These are phyloP conservation scores for Caenorhabditis inopinata DNA, from an alignment of 1,140 invertebrate genomes.

Conservation along the genomic window DNA sequence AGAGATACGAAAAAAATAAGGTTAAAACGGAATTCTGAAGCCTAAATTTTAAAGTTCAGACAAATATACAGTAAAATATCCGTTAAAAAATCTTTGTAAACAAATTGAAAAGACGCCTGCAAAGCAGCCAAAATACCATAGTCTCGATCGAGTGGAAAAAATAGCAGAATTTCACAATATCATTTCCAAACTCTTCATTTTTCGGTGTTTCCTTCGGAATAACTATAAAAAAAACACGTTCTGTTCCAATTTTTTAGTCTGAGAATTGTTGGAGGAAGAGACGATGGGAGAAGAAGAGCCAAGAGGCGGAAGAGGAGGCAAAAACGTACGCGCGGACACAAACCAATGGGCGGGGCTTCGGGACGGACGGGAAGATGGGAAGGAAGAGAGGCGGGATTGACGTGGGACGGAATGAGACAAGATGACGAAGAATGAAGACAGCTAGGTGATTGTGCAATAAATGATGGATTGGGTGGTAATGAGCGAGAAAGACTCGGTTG, in stretches of 20 bases:
- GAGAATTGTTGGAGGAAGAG: neutral
- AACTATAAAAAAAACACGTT: neutral
- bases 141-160: too few relatives aligned
- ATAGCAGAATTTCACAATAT: too few relatives aligned
- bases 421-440: neutral
- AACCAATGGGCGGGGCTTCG: neutral
- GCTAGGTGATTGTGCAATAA: slow-evolving; percentile 8
- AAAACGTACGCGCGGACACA: neutral
- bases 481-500: too few relatives aligned
- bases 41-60: too few relatives aligned
- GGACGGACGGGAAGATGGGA: neutral
- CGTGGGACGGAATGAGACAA: neutral
- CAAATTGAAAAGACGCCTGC: too few relatives aligned
- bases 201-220: too few relatives aligned
- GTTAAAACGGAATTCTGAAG: too few relatives aligned
- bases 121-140: too few relatives aligned
- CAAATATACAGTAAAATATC: too few relatives aligned
- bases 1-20: too few relatives aligned
- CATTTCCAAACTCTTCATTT: too few relatives aligned
- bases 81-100: too few relatives aligned
- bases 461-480: neutral
- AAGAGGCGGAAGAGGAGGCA: neutral
- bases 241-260: neutral
- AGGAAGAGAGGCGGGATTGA: slow-evolving; percentile 3
- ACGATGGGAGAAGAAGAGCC: neutral